Percentiles rank a stretch among this genome's conserved stretches.
Evolutionary conservation across 2,797 vertebrate genomes (phyloP).

Genomic region (Mormyrus proboscirostris): DNA sequence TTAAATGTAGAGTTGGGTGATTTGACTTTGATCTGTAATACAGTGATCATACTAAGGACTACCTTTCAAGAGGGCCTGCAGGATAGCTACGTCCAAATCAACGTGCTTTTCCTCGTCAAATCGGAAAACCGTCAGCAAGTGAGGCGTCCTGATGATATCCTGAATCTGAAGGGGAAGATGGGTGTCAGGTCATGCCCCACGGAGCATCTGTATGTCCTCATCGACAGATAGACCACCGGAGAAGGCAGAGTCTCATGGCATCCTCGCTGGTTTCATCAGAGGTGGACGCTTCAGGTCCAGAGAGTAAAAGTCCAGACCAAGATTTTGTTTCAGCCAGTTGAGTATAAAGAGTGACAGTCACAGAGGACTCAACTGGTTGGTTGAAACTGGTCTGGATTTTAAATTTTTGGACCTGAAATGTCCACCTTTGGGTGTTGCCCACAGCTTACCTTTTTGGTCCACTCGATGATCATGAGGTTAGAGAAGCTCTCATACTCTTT

Average conservation of each 20-base stretch:
- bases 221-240: neutral
- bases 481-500: conserved; percentile 68
- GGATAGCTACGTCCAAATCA: conserved; percentile 87
- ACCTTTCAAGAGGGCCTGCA: conserved; percentile 92
- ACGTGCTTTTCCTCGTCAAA: conserved; percentile 73
- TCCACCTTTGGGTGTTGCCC: neutral
- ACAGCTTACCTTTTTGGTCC: conserved; percentile 82
- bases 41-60: neutral
- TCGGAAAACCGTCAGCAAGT: conserved; percentile 81
- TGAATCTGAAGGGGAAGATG: conserved; percentile 73
- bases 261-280: neutral
- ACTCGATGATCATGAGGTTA: conserved; percentile 65
- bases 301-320: neutral
- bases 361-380: neutral
- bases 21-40: neutral
- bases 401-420: neutral
- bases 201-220: neutral
- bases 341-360: neutral
- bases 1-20: neutral
- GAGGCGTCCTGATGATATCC: conserved; percentile 75
- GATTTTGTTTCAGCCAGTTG: neutral
- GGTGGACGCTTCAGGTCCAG: neutral
- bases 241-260: neutral
- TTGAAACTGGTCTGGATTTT: neutral
- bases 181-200: neutral